Evolutionary conservation across 2,888 invertebrate species (phyloP).

Genomic region (Orthonychiurus folsomi): DNA sequence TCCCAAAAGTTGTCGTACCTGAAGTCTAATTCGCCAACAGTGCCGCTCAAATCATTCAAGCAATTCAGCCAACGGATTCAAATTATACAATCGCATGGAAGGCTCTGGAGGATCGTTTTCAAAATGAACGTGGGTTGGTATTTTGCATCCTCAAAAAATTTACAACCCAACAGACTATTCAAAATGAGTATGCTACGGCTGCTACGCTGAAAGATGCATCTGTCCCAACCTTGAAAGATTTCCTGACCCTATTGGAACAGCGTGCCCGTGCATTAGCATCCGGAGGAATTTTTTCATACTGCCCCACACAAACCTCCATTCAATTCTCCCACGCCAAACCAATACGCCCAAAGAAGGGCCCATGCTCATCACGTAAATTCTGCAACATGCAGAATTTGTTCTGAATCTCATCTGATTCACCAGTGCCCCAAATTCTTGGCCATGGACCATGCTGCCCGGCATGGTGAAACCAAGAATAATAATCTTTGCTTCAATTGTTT

Average conservation of each 20-base stretch:
- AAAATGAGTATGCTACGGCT: too few relatives aligned
- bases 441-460: too few relatives aligned
- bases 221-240: neutral
- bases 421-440: too few relatives aligned
- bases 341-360: neutral
- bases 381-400: too few relatives aligned
- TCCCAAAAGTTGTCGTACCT: too few relatives aligned
- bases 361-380: too few relatives aligned
- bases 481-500: too few relatives aligned
- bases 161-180: too few relatives aligned
- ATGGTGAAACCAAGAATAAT: too few relatives aligned
- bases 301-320: neutral
- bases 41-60: too few relatives aligned
- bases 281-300: neutral
- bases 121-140: conserved; percentile 22
- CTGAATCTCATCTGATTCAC: too few relatives aligned
- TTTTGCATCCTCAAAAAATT: conserved; percentile 7
- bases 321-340: neutral
- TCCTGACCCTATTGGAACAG: neutral
- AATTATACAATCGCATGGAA: conserved; percentile 23
- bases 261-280: neutral
- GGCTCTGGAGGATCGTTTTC: conserved; percentile 13
- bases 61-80: conserved; percentile 13
- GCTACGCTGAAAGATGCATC: neutral
- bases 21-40: too few relatives aligned